Conservation (phyloP, 2,797 vertebrate species). For the Acipenser ruthenus region DNA sequence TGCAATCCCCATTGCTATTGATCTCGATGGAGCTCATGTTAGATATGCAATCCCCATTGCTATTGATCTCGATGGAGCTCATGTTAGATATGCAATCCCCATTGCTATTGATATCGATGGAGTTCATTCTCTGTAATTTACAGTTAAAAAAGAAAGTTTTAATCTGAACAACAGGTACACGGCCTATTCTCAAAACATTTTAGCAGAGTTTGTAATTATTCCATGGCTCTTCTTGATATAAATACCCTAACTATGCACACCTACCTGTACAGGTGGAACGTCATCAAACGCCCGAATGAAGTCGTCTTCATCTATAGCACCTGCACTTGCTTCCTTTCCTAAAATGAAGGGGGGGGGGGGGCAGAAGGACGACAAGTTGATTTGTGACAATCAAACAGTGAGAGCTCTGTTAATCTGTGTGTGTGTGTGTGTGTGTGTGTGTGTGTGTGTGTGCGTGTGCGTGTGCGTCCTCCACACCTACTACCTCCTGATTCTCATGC, state of each 20-base stretch:
- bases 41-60: no score
- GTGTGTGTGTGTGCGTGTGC: no score
- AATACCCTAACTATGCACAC: neutral
- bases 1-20: neutral
- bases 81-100: no score
- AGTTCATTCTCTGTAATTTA: neutral
- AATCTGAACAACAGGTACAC: neutral
- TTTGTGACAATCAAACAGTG: no score
- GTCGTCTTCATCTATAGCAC: constrained; percentile 92
- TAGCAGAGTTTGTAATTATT: neutral
- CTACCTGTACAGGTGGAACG: constrained; percentile 80
- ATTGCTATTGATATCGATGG: no score
- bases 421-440: no score
- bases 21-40: no score
- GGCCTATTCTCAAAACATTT: no score
- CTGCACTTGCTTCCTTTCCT: constrained; percentile 81
- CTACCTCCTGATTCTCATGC: no score
- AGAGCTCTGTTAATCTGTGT: no score
- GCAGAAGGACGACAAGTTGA: neutral
- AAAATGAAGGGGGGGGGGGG: constrained; percentile 26
- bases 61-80: no score
- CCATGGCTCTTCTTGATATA: neutral
- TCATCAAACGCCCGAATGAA: constrained; percentile 94
- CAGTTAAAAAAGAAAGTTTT: neutral
- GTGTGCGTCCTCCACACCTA: no score